Conservation (phyloP, 2,797 vertebrate species). For the Pangasius djambal region DNA sequence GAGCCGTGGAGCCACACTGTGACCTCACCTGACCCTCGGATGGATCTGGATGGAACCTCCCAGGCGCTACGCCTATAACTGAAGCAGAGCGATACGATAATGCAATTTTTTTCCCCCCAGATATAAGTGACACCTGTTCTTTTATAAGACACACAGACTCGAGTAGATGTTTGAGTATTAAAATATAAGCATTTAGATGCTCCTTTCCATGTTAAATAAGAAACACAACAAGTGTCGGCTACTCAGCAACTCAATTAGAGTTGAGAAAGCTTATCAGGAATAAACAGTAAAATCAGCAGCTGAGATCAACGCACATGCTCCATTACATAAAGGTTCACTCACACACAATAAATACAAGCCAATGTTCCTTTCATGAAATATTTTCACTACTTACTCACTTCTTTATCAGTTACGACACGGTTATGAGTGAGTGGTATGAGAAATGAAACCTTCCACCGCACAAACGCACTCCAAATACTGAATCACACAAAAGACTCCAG, state of each 20-base stretch:
- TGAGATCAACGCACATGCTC: not conserved
- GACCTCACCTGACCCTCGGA: not conserved
- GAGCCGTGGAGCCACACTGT: not conserved
- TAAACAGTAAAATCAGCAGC: not conserved
- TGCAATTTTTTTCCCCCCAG: not conserved
- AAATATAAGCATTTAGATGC: not conserved
- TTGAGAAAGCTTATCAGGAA: not conserved
- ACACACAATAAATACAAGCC: not conserved
- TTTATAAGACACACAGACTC: not conserved
- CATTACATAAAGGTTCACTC: not conserved
- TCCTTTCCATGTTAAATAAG: not conserved
- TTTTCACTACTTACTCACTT: not conserved
- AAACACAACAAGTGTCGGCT: not conserved
- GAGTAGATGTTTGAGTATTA: not conserved
- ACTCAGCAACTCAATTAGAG: not conserved
- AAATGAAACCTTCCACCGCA: not conserved
- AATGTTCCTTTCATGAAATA: not conserved
- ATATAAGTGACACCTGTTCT: not conserved
- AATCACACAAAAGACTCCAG: slow-evolving; percentile 24
- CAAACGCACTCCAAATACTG: slow-evolving; percentile 1
- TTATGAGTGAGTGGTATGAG: not conserved
- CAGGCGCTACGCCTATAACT: not conserved
- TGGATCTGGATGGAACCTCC: not conserved
- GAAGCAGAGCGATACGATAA: no score
- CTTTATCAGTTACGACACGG: not conserved